These are phyloP conservation scores for Pogonocherus hispidulus DNA, from an alignment of 2,888 invertebrate species.

Conservation along the genomic window DNA sequence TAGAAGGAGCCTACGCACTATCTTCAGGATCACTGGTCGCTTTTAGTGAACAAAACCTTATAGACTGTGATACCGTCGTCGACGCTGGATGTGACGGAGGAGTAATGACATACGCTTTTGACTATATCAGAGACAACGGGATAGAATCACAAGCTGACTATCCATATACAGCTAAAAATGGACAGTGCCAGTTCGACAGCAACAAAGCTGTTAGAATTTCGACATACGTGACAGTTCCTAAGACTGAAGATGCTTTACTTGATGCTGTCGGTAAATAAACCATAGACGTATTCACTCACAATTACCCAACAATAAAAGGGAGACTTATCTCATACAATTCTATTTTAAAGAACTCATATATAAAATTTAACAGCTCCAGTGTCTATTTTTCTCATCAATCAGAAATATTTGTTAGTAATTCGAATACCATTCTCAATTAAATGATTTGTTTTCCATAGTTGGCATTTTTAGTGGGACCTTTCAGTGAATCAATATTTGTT, in stretches of 20 bases:
- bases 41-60: conserved; percentile 85
- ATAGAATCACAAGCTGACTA: conserved; percentile 88
- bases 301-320: too few species aligned
- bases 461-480: too few species aligned
- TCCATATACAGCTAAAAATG: conserved; percentile 77
- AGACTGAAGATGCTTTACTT: not conserved
- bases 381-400: too few species aligned
- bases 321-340: too few species aligned
- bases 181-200: conserved; percentile 67
- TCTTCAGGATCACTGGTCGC: conserved; percentile 81
- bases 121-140: conserved; percentile 75
- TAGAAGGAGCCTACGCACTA: conserved; percentile 91
- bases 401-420: too few species aligned
- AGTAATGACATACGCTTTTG: conserved; percentile 79
- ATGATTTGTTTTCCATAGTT: too few species aligned
- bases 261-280: conserved; percentile 74
- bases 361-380: too few species aligned
- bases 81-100: conserved; percentile 91
- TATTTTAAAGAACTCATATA: too few species aligned
- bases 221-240: not conserved
- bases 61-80: conserved; percentile 77
- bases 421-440: too few species aligned
- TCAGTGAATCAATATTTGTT: too few species aligned
- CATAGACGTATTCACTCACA: too few species aligned
- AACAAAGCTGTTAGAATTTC: not conserved